Evolutionary conservation across 1,140 invertebrate genomes (phyloP).

Genomic region (Drosophila orena): DNA sequence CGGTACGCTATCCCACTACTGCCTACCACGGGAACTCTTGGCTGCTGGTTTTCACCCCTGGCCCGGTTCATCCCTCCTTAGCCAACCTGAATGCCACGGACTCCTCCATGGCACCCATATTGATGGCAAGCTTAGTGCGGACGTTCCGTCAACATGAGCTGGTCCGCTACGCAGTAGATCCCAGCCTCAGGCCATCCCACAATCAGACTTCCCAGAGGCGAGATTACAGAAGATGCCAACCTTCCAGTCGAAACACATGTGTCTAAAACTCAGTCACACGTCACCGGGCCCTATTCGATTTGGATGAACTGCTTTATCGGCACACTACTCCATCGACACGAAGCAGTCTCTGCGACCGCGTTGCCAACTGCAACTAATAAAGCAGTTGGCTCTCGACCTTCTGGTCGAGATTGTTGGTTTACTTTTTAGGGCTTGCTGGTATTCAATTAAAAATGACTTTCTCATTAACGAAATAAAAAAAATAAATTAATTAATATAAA

Average conservation of each 20-base stretch:
- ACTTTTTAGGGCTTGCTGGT: too few relatives aligned
- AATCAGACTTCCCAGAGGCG: conserved; percentile 95
- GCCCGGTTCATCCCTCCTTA: conserved; percentile 97
- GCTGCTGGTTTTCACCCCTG: conserved; percentile 98
- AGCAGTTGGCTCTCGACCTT: neutral
- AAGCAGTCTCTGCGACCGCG: conserved; percentile 2
- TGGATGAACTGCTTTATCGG: conserved; percentile 13
- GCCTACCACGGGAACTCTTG: conserved; percentile 97
- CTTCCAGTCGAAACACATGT: conserved; percentile 89
- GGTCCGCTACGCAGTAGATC: conserved; percentile 88
- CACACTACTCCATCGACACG: neutral
- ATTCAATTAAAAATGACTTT: neutral
- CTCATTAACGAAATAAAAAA: neutral
- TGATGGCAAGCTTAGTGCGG: conserved; percentile 96
- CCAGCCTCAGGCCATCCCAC: conserved; percentile 95
- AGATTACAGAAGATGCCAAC: conserved; percentile 97
- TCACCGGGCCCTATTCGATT: neutral
- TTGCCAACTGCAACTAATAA: conserved; percentile 8
- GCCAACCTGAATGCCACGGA: conserved; percentile 93
- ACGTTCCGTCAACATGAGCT: conserved; percentile 92
- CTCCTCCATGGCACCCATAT: conserved; percentile 95
- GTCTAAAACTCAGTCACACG: neutral
- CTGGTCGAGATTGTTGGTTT: neutral
- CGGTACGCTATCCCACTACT: conserved; percentile 99
- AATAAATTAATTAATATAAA: neutral